These are phyloP conservation scores for Bugula neritina DNA, from an alignment of 2,888 invertebrate genomes.

Conservation along the genomic window DNA sequence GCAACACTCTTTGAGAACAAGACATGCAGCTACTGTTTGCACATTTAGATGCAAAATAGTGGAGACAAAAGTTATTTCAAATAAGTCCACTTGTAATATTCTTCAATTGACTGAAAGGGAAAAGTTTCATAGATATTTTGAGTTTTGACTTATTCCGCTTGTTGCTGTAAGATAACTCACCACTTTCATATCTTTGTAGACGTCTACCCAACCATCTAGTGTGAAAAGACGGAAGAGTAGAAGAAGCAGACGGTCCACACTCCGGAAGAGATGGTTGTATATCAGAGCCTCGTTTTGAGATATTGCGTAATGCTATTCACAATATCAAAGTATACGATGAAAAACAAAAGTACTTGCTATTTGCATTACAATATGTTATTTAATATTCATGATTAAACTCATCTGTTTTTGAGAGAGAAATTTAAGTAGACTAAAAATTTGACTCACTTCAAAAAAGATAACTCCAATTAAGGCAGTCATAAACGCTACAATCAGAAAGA, in stretches of 20 bases:
- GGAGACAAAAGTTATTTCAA: no score
- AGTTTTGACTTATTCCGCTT: not conserved
- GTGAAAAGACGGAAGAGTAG: not conserved
- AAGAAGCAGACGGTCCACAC: not conserved
- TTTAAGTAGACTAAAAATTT: no score
- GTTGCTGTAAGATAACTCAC: not conserved
- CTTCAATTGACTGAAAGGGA: no score
- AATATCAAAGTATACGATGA: no score
- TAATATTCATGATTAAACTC: no score
- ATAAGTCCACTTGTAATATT: no score
- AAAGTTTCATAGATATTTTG: no score
- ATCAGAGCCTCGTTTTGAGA: not conserved
- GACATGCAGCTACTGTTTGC: not conserved
- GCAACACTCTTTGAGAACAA: no score
- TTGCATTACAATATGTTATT: no score
- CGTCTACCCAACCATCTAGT: conserved; percentile 6
- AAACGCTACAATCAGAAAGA: not conserved
- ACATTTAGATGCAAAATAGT: not conserved
- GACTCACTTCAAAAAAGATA: not conserved
- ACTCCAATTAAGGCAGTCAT: not conserved
- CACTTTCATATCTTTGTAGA: conserved; percentile 19
- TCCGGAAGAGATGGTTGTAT: not conserved
- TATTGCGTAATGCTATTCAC: not conserved
- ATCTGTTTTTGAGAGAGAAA: no score
- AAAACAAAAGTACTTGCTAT: no score